phyloP scores from a whole-genome alignment of 1,140 invertebrate species.

The Cydia strobilella region DNA sequence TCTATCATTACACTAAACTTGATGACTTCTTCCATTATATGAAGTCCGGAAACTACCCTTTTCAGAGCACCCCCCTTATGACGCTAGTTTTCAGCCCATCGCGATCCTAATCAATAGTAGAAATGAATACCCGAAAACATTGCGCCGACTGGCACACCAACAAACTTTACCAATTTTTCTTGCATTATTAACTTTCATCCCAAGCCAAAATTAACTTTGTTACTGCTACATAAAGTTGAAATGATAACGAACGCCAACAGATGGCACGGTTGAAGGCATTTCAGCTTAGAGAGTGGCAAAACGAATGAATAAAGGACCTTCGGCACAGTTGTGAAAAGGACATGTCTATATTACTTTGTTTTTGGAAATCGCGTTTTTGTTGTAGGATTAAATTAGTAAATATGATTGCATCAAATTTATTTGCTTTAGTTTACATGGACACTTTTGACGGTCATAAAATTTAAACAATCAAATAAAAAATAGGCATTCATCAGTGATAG shows the following conservation, averaged over 20 bases:
- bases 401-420: too few relatives aligned
- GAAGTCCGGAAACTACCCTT: not conserved
- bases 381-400: too few relatives aligned
- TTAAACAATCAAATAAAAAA: too few relatives aligned
- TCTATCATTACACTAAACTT: too few relatives aligned
- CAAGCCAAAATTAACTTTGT: not conserved
- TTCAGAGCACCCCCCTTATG: not conserved
- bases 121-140: slow-evolving; percentile 18
- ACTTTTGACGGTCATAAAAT: too few relatives aligned
- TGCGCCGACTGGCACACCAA: not conserved
- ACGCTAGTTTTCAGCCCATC: slow-evolving; percentile 9
- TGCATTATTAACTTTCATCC: not conserved
- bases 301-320: not conserved
- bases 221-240: not conserved
- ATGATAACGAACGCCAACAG: not conserved
- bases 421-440: too few relatives aligned
- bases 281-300: not conserved
- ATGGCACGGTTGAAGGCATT: not conserved
- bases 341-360: not conserved
- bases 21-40: not conserved
- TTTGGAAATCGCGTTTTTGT: too few relatives aligned
- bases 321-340: not conserved
- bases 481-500: too few relatives aligned
- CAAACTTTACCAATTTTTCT: slow-evolving; percentile 25
- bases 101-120: slow-evolving; percentile 12